A percentile compares a stretch with the other conserved stretches of the same genome.
phyloP scores from a whole-genome alignment of 2,888 invertebrate species.

The Tinea semifulvella region DNA sequence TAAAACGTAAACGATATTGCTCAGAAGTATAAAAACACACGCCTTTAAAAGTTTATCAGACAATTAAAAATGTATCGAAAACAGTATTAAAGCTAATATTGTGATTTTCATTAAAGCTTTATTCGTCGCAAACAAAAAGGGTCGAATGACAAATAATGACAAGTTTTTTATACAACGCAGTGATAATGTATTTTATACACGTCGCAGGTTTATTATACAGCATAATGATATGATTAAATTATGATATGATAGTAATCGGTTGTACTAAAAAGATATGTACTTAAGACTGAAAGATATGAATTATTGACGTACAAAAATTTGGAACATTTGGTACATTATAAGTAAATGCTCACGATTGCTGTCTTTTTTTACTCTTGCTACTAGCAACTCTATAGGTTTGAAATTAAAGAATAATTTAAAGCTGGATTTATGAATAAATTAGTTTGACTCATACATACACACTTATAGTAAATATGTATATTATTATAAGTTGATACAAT shows the following conservation, averaged over 20 bases:
- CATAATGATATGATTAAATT: conserved; percentile 63
- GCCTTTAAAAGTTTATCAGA: not conserved
- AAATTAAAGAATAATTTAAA: conserved; percentile 22
- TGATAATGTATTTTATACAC: conserved; percentile 26
- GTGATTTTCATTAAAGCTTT: conserved; percentile 33
- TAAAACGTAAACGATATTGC: too few relatives aligned
- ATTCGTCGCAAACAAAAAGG: conserved; percentile 23
- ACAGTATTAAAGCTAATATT: conserved; percentile 29
- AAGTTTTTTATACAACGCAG: conserved; percentile 1
- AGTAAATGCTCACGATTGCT: conserved; percentile 51
- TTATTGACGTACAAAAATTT: conserved; percentile 45
- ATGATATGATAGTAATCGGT: conserved; percentile 64
- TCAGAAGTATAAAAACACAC: too few relatives aligned
- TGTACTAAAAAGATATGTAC: conserved; percentile 51
- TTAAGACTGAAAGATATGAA: conserved; percentile 35
- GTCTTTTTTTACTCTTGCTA: conserved; percentile 53
- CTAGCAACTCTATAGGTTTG: conserved; percentile 38
- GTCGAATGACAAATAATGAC: not conserved
- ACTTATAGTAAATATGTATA: too few relatives aligned
- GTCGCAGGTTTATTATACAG: conserved; percentile 49
- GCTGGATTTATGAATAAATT: not conserved
- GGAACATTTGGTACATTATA: conserved; percentile 47
- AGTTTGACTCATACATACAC: not conserved
- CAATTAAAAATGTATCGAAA: conserved; percentile 8
- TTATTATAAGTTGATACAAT: too few relatives aligned